Conservation (phyloP, 2,888 invertebrate genomes). For the Psococerastis gibbosa region DNA sequence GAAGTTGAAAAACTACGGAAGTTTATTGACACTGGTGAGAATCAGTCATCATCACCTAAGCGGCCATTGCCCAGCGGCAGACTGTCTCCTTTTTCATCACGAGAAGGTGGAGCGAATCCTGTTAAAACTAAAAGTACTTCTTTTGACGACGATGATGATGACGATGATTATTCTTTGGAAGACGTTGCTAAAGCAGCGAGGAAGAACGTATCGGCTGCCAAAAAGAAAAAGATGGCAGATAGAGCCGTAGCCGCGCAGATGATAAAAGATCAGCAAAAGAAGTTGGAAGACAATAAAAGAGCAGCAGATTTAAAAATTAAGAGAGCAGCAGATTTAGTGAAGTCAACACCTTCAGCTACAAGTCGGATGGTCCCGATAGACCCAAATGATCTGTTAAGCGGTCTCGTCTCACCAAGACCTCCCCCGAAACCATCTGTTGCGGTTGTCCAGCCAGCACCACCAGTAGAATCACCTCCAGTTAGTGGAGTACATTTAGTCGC, state of each 20-base stretch:
- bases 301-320: neutral
- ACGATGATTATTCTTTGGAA: constrained; percentile 67
- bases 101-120: constrained; percentile 29
- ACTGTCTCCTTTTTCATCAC: constrained; percentile 31
- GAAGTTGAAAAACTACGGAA: constrained; percentile 59
- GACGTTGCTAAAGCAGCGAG: constrained; percentile 62
- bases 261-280: constrained; percentile 2
- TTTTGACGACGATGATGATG: constrained; percentile 34
- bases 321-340: neutral
- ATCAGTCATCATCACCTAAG: neutral
- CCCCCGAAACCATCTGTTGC: no score
- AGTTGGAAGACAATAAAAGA: neutral
- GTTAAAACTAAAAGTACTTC: neutral
- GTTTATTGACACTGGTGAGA: constrained; percentile 43
- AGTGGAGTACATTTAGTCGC: no score
- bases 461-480: no score
- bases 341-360: no score
- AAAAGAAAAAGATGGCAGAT: constrained; percentile 30
- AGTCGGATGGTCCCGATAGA: neutral
- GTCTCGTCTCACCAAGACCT: no score
- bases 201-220: constrained; percentile 34
- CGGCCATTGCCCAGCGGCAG: constrained; percentile 19
- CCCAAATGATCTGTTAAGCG: neutral
- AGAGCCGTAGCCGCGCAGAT: neutral
- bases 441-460: no score